phyloP scores from a whole-genome alignment of 2,113 vertebrate species.

The Apaloderma vittatum region DNA sequence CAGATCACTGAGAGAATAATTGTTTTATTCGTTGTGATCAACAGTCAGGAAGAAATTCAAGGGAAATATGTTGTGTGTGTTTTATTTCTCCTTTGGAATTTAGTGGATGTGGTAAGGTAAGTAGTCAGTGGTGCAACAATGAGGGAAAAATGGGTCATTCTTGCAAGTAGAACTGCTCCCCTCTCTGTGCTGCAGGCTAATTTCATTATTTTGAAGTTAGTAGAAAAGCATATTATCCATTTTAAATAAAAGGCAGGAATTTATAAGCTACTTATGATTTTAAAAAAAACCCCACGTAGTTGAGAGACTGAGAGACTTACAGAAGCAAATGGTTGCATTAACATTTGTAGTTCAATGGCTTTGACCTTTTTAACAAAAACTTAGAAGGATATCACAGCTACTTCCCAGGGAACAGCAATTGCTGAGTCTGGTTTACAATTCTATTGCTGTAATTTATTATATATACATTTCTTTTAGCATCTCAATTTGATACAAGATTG shows the following conservation, averaged over 20 bases:
- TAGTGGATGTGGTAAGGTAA: slow-evolving; percentile 90
- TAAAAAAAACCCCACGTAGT: background rate
- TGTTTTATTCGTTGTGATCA: slow-evolving; percentile 88
- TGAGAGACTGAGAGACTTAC: slow-evolving; percentile 6
- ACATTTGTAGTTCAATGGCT: background rate
- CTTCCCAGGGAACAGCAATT: background rate
- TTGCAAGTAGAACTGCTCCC: background rate
- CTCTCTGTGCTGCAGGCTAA: background rate
- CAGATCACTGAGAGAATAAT: slow-evolving; percentile 92
- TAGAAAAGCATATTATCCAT: background rate
- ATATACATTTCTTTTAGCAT: background rate
- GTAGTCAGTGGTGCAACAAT: background rate
- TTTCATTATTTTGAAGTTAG: slow-evolving; percentile 9
- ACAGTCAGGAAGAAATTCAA: slow-evolving; percentile 91
- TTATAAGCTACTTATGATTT: slow-evolving; percentile 1
- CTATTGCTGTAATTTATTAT: background rate
- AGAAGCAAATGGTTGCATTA: background rate
- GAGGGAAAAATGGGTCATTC: background rate
- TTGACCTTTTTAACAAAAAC: background rate
- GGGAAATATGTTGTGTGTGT: slow-evolving; percentile 88
- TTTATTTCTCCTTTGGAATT: slow-evolving; percentile 93
- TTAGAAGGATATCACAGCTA: background rate
- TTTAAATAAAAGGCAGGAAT: slow-evolving; percentile 23
- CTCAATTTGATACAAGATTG: background rate
- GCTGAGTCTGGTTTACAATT: background rate